Evolutionary conservation across 2,113 vertebrate genomes (phyloP).

Genomic region (Uria lomvia): DNA sequence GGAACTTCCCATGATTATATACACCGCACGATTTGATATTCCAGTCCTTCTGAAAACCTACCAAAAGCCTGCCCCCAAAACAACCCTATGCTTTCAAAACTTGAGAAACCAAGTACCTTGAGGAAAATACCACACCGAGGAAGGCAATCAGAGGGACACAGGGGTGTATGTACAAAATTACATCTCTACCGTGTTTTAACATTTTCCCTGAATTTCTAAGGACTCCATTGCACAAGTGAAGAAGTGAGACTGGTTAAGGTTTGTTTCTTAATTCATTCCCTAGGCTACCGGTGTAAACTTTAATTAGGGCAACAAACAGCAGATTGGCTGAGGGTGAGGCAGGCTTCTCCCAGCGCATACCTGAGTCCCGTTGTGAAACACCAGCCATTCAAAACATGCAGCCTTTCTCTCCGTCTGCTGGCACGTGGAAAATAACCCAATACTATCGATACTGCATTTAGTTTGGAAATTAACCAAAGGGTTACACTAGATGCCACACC

Average conservation of each 20-base stretch:
- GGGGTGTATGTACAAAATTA: not conserved
- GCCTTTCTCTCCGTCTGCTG: not conserved
- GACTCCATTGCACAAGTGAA: not conserved
- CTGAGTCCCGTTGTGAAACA: slow-evolving; percentile 21
- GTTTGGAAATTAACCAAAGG: not conserved
- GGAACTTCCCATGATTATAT: not conserved
- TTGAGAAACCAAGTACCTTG: not conserved
- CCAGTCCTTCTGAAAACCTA: not conserved
- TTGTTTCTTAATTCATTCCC: slow-evolving; percentile 36
- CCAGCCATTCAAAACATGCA: not conserved
- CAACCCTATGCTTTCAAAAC: not conserved
- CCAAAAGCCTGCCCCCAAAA: not conserved
- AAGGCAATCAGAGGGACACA: not conserved
- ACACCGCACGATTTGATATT: not conserved
- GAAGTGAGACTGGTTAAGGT: not conserved
- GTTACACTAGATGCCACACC: not conserved
- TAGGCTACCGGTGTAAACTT: slow-evolving; percentile 26
- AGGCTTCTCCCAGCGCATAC: slow-evolving; percentile 12
- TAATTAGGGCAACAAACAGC: not conserved
- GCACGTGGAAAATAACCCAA: not conserved
- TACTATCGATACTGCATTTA: not conserved
- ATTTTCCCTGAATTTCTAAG: not conserved
- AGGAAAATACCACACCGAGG: not conserved
- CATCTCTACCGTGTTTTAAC: not conserved
- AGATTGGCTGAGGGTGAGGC: not conserved